Base-by-base conservation (phyloP, 2,888 invertebrate species). In the Gymnosoma rotundatum region DNA sequence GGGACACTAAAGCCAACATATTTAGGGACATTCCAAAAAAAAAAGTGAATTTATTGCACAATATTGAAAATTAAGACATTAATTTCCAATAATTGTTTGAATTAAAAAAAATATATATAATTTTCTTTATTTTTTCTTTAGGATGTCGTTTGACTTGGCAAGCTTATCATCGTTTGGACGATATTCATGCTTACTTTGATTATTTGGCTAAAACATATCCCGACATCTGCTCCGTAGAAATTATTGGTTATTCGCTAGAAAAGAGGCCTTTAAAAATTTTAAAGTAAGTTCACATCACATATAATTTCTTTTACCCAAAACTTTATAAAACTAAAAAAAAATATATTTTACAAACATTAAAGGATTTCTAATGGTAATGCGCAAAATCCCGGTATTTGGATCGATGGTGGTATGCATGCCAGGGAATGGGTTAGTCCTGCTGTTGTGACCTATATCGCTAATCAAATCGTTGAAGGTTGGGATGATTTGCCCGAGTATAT, bases 341-440 rank as follows among this genome's bases (percentile, higher is more conserved):
- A 36, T 18, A 50, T 52, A 64, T 54, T 42, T 42, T 42, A 12
- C 10, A 42, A 42, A 42, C 12, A 10, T 42, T 18, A 8, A 58
- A 94, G 95, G 89, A 95, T 96, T 84, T 96, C 96, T 6, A 96
- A 96, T 88, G 95, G 96, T 7, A 93, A 93, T 42, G 88, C 92
- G 0, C 91, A 91, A 8, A 95, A 95, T 84, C 92, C 93, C 0
- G 95, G 95, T 0, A 93, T 96, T 14, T 96, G 96, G 96, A 92
- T 96, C 56, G 96, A 96, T 88, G 95, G 95, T 0, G 95, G 96
- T 21, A 97, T 97, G 87, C 97, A 98, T 88, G 96, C 97, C 0
- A 94, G 98, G 25, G 98, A 98, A 93, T 98, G 97, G 97, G 96
- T 97, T 88, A 95, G 96, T 58, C 95, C 96, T 0, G 96, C 97